Evolutionary conservation across 2,797 vertebrate species (phyloP), one percentile per base, ranked within the genome.

Genomic region (Muscicapa comitata): DNA sequence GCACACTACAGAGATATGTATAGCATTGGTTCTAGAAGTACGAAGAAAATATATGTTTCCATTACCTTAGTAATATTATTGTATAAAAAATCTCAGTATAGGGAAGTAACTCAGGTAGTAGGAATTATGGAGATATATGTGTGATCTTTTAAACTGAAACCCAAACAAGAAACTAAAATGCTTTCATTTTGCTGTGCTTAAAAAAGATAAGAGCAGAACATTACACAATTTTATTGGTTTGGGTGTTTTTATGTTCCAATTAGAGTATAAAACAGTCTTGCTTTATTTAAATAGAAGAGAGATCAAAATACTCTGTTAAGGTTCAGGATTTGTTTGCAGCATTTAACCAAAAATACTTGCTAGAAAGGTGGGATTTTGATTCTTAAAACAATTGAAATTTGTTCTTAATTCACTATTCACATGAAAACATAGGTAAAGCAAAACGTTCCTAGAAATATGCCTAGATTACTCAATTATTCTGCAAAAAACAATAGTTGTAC

Each of bases 221-320:
- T 68, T 53, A 47, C 19, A 51, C 35, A 33, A 0, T 67, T 91
- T 71, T 77, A 25, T 68, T 61, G 51, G 35, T 71, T 71, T 17
- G 21, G 2, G 11, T 17, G 50, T 58, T 79, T 85, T 59, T 33
- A 28, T 68, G 43, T 86, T 91, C 43, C 82, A 73, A 19, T 88
- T 93, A 59, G 67, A 90, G 70, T 59, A 35, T 13, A 38, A 81
- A 90, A 58, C 10, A 43, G 18, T 90, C 33, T 83, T 81, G 17
- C 31, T 88, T 93, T 83, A 73, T 86, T 92, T 86, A 81, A 94
- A 65, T 65, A 68, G 26, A 84, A 93, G 78, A 48, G 10, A 78
- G 59, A 67, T 88, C 58, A 76, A 92, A 88, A 58, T 91, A 77
- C 13, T 81, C 25, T 65, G 62, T 50, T 88, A 72, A 45, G 8